A percentile compares a stretch with the other conserved stretches of the same genome.
These are phyloP conservation scores for Boulengeromyrus knoepffleri DNA, from an alignment of 2,113 vertebrate species.

Conservation along the genomic window DNA sequence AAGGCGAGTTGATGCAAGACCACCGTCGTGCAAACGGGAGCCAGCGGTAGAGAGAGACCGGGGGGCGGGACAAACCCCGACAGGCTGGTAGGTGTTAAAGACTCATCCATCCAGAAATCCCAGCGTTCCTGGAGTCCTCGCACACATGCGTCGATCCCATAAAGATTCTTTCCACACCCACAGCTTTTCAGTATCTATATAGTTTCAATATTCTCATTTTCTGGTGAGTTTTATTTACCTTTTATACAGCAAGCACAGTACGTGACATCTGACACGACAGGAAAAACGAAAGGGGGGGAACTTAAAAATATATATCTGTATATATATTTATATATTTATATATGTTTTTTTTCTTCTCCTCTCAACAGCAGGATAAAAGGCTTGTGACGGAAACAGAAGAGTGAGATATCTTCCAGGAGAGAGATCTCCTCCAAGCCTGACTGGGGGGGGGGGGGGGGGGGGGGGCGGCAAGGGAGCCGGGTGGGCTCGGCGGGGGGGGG, in stretches of 20 bases:
- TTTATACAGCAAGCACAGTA: conserved; percentile 60
- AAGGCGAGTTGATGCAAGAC: conserved; percentile 70
- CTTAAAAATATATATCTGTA: conserved; percentile 33
- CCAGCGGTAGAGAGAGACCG: conserved; percentile 18
- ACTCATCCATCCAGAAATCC: conserved; percentile 63
- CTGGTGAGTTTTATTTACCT: conserved; percentile 46
- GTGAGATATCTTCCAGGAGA: conserved; percentile 35
- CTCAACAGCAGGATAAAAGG: conserved; percentile 57
- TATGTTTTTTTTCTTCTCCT: conserved; percentile 48
- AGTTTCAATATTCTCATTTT: conserved; percentile 56
- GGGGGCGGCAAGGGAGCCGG: too few species aligned
- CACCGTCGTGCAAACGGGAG: conserved; percentile 62
- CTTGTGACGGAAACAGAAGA: conserved; percentile 43
- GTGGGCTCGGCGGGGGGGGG: too few species aligned
- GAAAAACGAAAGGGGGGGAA: conserved; percentile 55
- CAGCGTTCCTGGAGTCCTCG: conserved; percentile 63
- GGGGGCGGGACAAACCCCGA: conserved; percentile 54
- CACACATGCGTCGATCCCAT: conserved; percentile 58
- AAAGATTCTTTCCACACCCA: conserved; percentile 25
- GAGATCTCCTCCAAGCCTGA: conserved; percentile 57
- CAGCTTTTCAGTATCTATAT: conserved; percentile 37
- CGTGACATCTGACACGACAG: conserved; percentile 66
- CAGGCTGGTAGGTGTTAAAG: conserved; percentile 51
- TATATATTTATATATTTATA: conserved; percentile 29
- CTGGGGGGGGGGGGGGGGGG: conserved; percentile 4